Percentiles rank a stretch among this genome's conserved stretches.
These are phyloP conservation scores for Premnoplex brunnescens DNA, from an alignment of 2,797 vertebrate genomes.

Conservation along the genomic window DNA sequence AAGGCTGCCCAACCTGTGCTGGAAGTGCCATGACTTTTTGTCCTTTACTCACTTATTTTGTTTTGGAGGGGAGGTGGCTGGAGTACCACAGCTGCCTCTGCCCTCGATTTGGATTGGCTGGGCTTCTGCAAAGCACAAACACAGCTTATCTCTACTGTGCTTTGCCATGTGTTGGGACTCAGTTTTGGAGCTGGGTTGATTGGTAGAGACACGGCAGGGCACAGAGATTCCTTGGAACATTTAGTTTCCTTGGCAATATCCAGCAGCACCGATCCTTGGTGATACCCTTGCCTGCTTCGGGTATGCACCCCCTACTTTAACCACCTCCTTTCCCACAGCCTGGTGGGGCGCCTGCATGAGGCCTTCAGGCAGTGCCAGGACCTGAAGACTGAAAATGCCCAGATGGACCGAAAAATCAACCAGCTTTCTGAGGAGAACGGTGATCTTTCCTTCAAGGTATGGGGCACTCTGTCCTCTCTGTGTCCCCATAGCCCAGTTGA, in stretches of 20 bases:
- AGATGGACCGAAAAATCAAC: slow-evolving; percentile 88
- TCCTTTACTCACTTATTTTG: not conserved
- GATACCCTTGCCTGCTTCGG: not conserved
- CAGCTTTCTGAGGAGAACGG: slow-evolving; percentile 90
- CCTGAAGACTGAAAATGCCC: slow-evolving; percentile 81
- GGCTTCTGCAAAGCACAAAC: not conserved
- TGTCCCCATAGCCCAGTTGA: not conserved
- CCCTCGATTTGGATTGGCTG: rapidly evolving
- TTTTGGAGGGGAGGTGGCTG: not conserved
- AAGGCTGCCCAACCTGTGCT: rapidly evolving
- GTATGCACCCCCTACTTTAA: not conserved
- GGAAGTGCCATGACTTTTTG: not conserved
- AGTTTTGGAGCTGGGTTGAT: not conserved
- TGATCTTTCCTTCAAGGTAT: slow-evolving; percentile 86
- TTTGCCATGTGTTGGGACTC: rapidly evolving
- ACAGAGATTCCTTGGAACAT: rapidly evolving
- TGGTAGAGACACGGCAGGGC: rapidly evolving
- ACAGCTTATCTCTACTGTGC: rapidly evolving
- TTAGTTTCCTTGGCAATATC: not conserved
- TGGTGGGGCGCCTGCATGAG: slow-evolving; percentile 83
- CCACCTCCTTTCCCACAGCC: slow-evolving; percentile 58
- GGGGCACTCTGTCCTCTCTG: rapidly evolving
- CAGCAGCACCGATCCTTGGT: rapidly evolving
- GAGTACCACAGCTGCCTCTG: not conserved
- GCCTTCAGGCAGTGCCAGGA: slow-evolving; percentile 87